A percentile compares a stretch with the other conserved stretches of the same genome.
Evolutionary conservation across 2,113 vertebrate genomes (phyloP).

Genomic region (Gallinago undulata): DNA sequence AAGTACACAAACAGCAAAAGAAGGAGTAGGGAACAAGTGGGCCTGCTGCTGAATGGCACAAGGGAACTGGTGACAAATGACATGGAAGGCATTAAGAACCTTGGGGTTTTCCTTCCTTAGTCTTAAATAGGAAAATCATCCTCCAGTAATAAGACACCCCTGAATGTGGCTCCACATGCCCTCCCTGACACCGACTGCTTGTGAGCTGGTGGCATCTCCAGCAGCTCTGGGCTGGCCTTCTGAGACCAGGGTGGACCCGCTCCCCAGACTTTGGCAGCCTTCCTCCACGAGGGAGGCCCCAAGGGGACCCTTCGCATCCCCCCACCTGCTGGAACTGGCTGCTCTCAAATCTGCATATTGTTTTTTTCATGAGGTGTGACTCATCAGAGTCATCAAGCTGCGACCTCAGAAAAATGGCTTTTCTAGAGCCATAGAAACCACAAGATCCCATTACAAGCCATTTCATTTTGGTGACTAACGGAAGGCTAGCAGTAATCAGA

Average conservation of each 20-base stretch:
- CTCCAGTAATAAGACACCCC: neutral
- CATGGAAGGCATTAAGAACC: neutral
- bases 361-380: conserved; percentile 10
- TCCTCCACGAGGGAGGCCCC: neutral
- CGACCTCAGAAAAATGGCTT: conserved; percentile 33
- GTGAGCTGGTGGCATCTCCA: neutral
- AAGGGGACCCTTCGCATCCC: neutral
- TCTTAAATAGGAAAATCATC: neutral
- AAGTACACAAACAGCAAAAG: neutral
- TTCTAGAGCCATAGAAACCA: conserved; percentile 41
- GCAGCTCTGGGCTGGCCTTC: neutral
- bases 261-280: neutral
- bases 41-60: neutral
- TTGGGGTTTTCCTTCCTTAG: neutral
- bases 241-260: neutral
- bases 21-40: neutral
- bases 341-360: neutral
- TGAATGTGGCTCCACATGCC: neutral
- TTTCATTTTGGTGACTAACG: conserved; percentile 30
- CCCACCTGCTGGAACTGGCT: neutral
- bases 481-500: conserved; percentile 23
- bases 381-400: conserved; percentile 22
- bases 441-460: conserved; percentile 7
- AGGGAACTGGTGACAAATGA: neutral
- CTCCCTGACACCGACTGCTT: fast-evolving